Percentiles rank a stretch among this genome's conserved stretches.
phyloP scores from a whole-genome alignment of 2,797 vertebrate species.

The Melanotaenia pygmaea region DNA sequence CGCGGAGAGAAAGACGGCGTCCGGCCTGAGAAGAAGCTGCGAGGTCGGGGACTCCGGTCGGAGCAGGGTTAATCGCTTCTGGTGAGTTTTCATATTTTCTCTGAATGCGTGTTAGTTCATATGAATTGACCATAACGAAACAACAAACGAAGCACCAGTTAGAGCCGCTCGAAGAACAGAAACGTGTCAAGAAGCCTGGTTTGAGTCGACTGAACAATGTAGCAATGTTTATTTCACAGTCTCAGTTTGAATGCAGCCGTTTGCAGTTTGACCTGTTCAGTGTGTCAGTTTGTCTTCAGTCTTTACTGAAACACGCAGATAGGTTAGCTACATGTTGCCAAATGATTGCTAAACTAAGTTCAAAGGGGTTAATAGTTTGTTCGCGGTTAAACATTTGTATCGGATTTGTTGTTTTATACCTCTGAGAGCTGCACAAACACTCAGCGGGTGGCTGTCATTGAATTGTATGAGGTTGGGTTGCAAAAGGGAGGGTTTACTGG shows the following conservation, averaged over 20 bases:
- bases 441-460: constrained; percentile 24
- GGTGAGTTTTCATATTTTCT: constrained; percentile 52
- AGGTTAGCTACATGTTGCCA: neutral
- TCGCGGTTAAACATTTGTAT: constrained; percentile 10
- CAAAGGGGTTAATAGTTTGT: neutral
- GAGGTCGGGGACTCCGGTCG: constrained; percentile 81
- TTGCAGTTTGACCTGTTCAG: constrained; percentile 18
- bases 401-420: constrained; percentile 22
- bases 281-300: constrained; percentile 21
- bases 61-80: constrained; percentile 77
- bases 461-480: constrained; percentile 1
- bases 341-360: constrained; percentile 4
- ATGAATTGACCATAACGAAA: neutral
- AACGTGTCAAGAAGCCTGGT: constrained; percentile 9
- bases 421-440: constrained; percentile 1
- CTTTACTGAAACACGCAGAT: neutral
- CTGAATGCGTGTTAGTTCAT: constrained; percentile 2
- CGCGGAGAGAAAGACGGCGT: constrained; percentile 77
- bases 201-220: constrained; percentile 36
- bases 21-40: constrained; percentile 81
- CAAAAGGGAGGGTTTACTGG: neutral
- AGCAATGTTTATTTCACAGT: constrained; percentile 60
- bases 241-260: constrained; percentile 29
- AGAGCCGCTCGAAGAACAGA: neutral
- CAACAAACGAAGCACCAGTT: neutral